Evolutionary conservation across 2,113 vertebrate genomes (phyloP), one percentile per base, ranked within the genome.

Genomic region (Nettapus auritus): DNA sequence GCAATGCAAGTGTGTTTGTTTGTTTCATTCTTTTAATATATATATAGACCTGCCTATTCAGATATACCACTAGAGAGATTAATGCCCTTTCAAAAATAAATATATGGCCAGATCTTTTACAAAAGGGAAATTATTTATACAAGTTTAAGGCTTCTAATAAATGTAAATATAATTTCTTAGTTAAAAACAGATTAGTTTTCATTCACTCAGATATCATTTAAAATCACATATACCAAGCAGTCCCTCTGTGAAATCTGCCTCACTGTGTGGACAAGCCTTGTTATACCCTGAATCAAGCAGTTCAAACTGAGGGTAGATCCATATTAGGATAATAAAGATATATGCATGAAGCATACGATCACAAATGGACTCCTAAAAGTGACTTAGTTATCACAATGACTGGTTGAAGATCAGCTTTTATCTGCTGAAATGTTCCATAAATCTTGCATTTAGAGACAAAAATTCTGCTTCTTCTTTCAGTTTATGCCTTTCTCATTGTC

Each of bases 401-500:
- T 82, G 69, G 74, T 19, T n/a, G 71, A 87, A 94, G 55, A 91
- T 62, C 55, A 74, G 44, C 18, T 85, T 93, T 79, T 86, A 80
- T 86, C 36, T 87, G 64, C n/a, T 77, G 69, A 64, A 93, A 90
- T 52, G 11, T 68, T 85, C 31, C 33, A 87, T 66, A 80, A 93
- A 82, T 79, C 56, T 77, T 92, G 34, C 29, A 66, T 1, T 73
- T 64, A 55, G 46, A 86, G 55, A 64, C 11, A 85, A 69, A 85
- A 46, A 1, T 1, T 52, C 26, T 36, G n/a, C 29, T 12, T 71
- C 20, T 83, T 59, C 21, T 93, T 80, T 74, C 50, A 67, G 21
- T 86, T 86, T 83, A 74, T 66, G 8, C 59, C 64, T 78, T 63
- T 86, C 3, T 66, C 11, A 62, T 57, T 80, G 23, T 56, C 53